Base-by-base conservation (phyloP, 2,113 vertebrate species). In the Xiphophorus maculatus region DNA sequence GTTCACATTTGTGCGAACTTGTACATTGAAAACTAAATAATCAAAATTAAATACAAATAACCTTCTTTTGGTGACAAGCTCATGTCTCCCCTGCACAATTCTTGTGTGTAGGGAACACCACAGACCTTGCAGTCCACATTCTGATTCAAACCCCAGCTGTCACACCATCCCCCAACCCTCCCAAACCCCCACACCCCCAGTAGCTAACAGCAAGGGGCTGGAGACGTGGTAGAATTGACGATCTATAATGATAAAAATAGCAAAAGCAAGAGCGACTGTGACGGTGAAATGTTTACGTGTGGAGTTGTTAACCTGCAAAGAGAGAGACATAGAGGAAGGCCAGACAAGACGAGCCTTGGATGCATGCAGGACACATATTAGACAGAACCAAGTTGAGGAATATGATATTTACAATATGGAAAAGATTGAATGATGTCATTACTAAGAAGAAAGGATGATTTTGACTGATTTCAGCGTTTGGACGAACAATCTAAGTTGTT, bases 171-270 rank as follows among this genome's bases (percentile, higher is more conserved):
- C 44, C 44, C 17, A 48, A 6, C 40, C 14, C 14, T 0, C 14
- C 40, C 5, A 5, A 48, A 7, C 40, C 14, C 14, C 54, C 74
- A 2, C 73, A 79, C 69, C 85, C 61, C 69, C 44, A 80, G 75
- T 58, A 69, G 66, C 69, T 63, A 51, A 35, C 85, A 66, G 71
- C 80, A 60, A 69, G 72, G 75, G 75, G 37, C 63, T 67, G 74
- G 14, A 60, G 27, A 71, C 73, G 60, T 66, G 65, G 73, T 75
- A 61, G 48, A 63, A 72, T 29, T 77, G 66, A 73, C 28, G 68
- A 70, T 69, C 76, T 84, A 37, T 37, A 73, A 48, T 28, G 33
- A 33, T 89, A 91, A 89, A 90, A 93, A 91, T 92, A 93, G 88
- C 84, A 67, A 32, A 78, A 66, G 51, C 32, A 1, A 70, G 69